These are phyloP conservation scores for Ganaspis brasiliensis DNA, from an alignment of 2,888 invertebrate species.

Conservation along the genomic window DNA sequence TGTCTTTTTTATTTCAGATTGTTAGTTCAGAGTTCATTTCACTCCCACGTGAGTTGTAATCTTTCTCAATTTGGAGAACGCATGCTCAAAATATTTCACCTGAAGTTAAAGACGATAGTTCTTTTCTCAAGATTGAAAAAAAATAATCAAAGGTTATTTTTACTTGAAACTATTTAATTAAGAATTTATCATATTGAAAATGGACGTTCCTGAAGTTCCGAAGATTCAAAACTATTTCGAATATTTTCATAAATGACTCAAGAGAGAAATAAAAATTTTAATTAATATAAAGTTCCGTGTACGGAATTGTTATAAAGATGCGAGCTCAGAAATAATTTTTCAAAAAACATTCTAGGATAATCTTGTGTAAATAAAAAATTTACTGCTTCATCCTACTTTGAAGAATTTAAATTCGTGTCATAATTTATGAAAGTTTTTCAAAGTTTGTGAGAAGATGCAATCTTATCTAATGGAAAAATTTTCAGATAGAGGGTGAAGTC, in stretches of 20 bases:
- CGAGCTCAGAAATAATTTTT: no score
- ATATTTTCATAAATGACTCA: background rate
- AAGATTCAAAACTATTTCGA: background rate
- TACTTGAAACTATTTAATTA: no score
- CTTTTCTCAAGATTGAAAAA: no score
- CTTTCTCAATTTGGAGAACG: background rate
- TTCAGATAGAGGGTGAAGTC: slow-evolving; percentile 10
- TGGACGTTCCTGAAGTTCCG: background rate
- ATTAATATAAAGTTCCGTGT: no score
- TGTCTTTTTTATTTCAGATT: background rate
- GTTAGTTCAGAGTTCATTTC: slow-evolving; percentile 11
- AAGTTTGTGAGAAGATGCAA: background rate
- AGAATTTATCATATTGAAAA: background rate
- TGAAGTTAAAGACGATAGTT: slow-evolving; percentile 11
- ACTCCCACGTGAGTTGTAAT: background rate
- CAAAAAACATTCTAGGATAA: no score
- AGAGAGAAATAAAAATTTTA: no score
- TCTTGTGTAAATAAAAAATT: background rate
- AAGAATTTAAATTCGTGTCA: slow-evolving; percentile 6
- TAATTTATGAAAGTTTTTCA: background rate
- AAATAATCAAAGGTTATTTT: background rate
- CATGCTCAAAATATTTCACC: background rate
- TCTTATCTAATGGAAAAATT: slow-evolving; percentile 9
- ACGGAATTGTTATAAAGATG: no score
- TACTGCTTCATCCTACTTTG: background rate